A percentile compares a stretch with the other conserved stretches of the same genome.
Evolutionary conservation across 2,888 invertebrate genomes (phyloP).

Genomic region (Agonopterix subpropinquella): DNA sequence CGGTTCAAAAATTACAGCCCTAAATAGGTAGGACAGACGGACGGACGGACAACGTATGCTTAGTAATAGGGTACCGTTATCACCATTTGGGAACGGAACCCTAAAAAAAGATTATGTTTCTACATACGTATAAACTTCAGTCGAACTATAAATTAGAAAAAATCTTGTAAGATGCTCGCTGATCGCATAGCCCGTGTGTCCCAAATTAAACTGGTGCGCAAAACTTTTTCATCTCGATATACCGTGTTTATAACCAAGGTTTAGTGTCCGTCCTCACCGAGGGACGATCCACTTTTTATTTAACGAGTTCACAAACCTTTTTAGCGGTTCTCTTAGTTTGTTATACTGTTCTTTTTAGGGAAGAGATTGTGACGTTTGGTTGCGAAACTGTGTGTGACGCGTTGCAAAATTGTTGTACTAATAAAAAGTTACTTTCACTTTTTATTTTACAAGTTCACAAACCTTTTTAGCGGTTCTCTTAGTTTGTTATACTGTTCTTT

Average conservation of each 20-base stretch:
- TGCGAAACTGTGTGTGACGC: too few relatives aligned
- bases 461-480: not conserved
- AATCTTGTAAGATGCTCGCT: not conserved
- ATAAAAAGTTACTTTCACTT: too few relatives aligned
- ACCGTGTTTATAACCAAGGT: slow-evolving; percentile 10
- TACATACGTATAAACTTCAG: too few relatives aligned
- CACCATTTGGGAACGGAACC: too few relatives aligned
- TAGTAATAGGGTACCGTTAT: too few relatives aligned
- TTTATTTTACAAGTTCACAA: not conserved
- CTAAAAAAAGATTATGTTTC: too few relatives aligned
- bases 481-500: not conserved
- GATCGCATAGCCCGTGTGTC: slow-evolving; percentile 2
- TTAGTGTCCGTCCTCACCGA: slow-evolving; percentile 1
- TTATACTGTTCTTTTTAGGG: not conserved
- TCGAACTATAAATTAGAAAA: too few relatives aligned
- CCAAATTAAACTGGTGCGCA: slow-evolving; percentile 3
- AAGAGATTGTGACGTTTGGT: too few relatives aligned
- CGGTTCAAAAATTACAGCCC: too few relatives aligned
- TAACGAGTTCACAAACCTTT: not conserved
- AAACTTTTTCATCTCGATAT: slow-evolving; percentile 14
- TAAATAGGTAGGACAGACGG: too few relatives aligned
- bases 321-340: not conserved
- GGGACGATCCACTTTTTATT: not conserved
- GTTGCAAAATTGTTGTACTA: too few relatives aligned
- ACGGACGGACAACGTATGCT: too few relatives aligned